Base-by-base conservation (phyloP, 2,888 invertebrate genomes). In the Monoplex corrugatus region DNA sequence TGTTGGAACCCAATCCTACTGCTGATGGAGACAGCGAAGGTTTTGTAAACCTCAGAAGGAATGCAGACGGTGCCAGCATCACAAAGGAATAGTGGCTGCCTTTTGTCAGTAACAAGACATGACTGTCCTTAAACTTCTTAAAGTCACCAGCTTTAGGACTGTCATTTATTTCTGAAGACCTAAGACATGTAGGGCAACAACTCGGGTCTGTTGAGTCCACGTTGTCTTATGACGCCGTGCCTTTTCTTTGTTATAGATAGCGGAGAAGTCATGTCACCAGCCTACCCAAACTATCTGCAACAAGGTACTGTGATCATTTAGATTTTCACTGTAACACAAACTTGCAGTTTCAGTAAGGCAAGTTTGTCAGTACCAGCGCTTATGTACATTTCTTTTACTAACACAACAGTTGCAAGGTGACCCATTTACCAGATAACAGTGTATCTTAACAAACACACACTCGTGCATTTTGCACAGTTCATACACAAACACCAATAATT, bases 221-320 rank as follows among this genome's bases (percentile, higher is more conserved):
- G 10, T 40, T 57, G 86, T 86, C 38, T 72, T 72, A 28, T 86
- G 68, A 68, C 57, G 40, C 6, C 28, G 19, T 86, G 68, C 83
- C 83, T 83, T 63, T 88, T 88, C 28, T 88, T 50, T 88, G 83
- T 88, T 80, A 82, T 83, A 88, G 88, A 88, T 88, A 83, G 83
- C 88, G 80, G 82, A 43, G 88, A 88, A 72, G 83, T 88, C 82
- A 83, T 88, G 83, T 83, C 88, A 40, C 38, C 83, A 80, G 63
- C 82, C 57, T 88, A 88, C 80, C 32, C 88, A 88, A 88, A 86
- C 86, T 86, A 86, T 86, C 86, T 86, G 23, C 86, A 57, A 86
- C 68, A 63, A 86, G 86, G 86, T 86, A 86, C 86, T 43, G 86
- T 86, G 19, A 63, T 38, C 44, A 84, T 57, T 57, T 84, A 84